Evolutionary conservation across 2,797 vertebrate species (phyloP).

Genomic region (Enteromius viviparus): DNA sequence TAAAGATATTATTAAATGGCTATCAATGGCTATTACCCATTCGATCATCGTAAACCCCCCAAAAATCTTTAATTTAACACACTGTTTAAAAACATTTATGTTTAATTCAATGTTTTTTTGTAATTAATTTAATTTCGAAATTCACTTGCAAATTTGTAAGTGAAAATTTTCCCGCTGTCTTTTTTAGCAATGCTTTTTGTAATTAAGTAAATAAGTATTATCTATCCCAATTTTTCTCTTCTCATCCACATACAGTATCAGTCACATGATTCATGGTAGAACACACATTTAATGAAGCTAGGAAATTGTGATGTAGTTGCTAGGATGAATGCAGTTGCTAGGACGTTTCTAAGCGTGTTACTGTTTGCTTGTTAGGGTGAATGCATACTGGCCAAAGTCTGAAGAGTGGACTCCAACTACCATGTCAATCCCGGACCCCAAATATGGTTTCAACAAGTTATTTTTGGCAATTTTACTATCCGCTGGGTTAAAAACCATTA

Average conservation of each 20-base stretch:
- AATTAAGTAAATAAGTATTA: not conserved
- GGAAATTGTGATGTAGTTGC: not conserved
- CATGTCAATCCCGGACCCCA: not conserved
- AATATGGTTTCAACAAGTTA: not conserved
- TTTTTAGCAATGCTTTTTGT: no score
- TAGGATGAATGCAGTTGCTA: not conserved
- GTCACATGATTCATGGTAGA: not conserved
- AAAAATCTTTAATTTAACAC: not conserved
- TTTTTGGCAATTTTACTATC: not conserved
- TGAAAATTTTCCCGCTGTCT: no score
- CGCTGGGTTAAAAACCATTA: not conserved
- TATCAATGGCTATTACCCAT: not conserved
- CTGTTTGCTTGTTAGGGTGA: not conserved
- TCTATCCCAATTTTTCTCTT: not conserved
- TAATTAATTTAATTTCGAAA: no score
- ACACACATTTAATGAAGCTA: not conserved
- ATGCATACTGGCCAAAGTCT: not conserved
- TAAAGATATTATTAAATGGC: not conserved
- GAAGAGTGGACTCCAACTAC: not conserved
- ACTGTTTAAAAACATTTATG: not conserved
- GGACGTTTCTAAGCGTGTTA: not conserved
- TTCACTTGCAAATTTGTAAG: no score
- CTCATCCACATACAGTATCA: not conserved
- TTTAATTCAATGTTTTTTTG: not conserved
- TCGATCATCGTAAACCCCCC: not conserved